Conservation (phyloP, 2,113 vertebrate genomes). For the Caranx ignobilis region DNA sequence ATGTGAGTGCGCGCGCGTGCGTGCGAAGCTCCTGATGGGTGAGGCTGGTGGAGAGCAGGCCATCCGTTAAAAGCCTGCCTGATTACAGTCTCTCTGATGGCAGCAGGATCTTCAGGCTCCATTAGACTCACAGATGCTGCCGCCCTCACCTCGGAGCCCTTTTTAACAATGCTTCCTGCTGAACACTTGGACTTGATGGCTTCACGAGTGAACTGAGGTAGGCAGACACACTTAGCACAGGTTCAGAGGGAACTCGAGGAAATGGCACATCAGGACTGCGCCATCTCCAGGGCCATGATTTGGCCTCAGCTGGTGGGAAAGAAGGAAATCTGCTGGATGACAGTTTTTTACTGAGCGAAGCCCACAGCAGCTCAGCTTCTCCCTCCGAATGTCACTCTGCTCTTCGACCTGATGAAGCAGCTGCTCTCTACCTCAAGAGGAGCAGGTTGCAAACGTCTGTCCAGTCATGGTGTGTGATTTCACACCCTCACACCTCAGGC, state of each 20-base stretch:
- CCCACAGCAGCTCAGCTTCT: too few species aligned
- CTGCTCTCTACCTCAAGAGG: too few species aligned
- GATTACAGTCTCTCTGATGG: constrained; percentile 36
- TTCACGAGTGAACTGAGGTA: background rate
- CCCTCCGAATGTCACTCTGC: too few species aligned
- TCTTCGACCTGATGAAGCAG: too few species aligned
- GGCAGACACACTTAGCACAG: background rate
- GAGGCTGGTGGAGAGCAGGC: background rate
- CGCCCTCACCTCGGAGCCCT: constrained; percentile 35
- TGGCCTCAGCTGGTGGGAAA: background rate
- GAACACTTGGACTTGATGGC: constrained; percentile 2
- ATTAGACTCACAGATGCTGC: constrained; percentile 39
- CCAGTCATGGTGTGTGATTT: too few species aligned
- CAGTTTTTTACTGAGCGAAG: too few species aligned
- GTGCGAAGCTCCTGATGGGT: background rate
- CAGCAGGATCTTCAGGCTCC: constrained; percentile 54
- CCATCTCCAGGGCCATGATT: background rate
- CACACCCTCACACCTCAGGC: too few species aligned
- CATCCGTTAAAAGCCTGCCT: constrained; percentile 32
- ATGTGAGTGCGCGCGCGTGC: background rate
- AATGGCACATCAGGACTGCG: background rate
- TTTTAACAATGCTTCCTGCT: constrained; percentile 32
- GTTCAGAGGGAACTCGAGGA: background rate
- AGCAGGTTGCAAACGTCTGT: too few species aligned
- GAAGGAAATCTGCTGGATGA: too few species aligned